phyloP scores from a whole-genome alignment of 2,113 vertebrate genomes.

The Scophthalmus maximus region DNA sequence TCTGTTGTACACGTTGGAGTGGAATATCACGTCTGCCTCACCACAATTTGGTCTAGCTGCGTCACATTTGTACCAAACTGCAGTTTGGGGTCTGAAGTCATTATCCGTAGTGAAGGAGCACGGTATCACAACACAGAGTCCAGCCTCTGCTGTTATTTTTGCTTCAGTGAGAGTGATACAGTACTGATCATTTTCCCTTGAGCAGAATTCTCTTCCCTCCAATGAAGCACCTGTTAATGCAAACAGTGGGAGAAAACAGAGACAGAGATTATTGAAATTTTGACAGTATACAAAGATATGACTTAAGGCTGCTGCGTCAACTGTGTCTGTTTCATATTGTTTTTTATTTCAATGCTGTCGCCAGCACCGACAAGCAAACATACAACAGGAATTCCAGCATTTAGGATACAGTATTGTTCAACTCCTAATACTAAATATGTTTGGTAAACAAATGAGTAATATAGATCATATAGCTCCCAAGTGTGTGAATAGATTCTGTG shows the following conservation, averaged over 20 bases:
- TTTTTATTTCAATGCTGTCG: too few species aligned
- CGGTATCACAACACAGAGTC: slow-evolving; percentile 63
- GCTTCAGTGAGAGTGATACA: slow-evolving; percentile 21
- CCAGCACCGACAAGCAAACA: too few species aligned
- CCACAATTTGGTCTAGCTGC: fast-evolving
- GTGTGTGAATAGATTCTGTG: too few species aligned
- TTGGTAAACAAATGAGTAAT: too few species aligned
- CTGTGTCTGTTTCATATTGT: background rate
- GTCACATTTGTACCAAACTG: slow-evolving; percentile 67
- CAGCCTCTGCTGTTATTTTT: slow-evolving; percentile 47
- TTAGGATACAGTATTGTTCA: background rate
- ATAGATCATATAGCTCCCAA: too few species aligned
- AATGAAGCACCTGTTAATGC: background rate
- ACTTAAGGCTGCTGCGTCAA: background rate
- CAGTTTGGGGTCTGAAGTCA: fast-evolving
- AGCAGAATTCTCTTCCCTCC: fast-evolving
- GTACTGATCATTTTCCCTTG: fast-evolving
- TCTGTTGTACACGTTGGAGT: background rate
- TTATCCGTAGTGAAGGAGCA: background rate
- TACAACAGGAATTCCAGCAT: background rate
- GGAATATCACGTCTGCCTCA: slow-evolving; percentile 29
- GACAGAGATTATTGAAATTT: background rate
- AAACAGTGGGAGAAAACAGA: background rate
- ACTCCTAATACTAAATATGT: too few species aligned
- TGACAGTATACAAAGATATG: background rate